Evolutionary conservation across 2,888 invertebrate genomes (phyloP).

Genomic region (Epistrophe grossulariae): DNA sequence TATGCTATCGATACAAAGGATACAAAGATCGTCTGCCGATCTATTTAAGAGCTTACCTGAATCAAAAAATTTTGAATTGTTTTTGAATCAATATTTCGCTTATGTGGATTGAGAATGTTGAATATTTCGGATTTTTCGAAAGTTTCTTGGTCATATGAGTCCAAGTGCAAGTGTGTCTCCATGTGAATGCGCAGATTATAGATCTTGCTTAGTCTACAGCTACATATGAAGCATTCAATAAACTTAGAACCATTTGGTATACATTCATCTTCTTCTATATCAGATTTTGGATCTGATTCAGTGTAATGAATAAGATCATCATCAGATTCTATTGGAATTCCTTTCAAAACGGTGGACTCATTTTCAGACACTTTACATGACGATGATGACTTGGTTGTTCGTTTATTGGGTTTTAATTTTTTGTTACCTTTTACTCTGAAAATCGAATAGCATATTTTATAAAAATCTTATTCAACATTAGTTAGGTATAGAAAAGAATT

Average conservation of each 20-base stretch:
- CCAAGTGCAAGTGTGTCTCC: constrained; percentile 48
- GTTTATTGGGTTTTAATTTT: neutral
- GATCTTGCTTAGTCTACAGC: constrained; percentile 67
- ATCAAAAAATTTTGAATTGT: constrained; percentile 72
- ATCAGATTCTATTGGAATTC: neutral
- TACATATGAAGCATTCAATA: constrained; percentile 76
- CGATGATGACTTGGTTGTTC: neutral
- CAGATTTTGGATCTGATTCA: constrained; percentile 30
- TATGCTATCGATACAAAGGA: no score
- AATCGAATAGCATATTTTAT: neutral
- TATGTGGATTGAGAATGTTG: constrained; percentile 71
- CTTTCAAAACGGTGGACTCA: neutral
- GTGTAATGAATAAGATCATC: neutral
- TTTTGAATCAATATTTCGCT: constrained; percentile 74
- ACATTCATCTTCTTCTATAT: constrained; percentile 75
- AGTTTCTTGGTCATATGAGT: constrained; percentile 48
- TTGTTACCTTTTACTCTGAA: constrained; percentile 4
- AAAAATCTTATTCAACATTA: neutral
- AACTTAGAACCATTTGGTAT: constrained; percentile 74
- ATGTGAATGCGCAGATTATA: constrained; percentile 73
- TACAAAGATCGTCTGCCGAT: no score
- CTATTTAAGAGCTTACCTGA: constrained; percentile 36
- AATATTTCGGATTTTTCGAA: constrained; percentile 70
- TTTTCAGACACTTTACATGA: neutral
- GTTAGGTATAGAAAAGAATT: neutral